Evolutionary conservation across 2,113 vertebrate genomes (phyloP), one percentile per base, ranked within the genome.

Genomic region (Austrofundulus limnaeus): DNA sequence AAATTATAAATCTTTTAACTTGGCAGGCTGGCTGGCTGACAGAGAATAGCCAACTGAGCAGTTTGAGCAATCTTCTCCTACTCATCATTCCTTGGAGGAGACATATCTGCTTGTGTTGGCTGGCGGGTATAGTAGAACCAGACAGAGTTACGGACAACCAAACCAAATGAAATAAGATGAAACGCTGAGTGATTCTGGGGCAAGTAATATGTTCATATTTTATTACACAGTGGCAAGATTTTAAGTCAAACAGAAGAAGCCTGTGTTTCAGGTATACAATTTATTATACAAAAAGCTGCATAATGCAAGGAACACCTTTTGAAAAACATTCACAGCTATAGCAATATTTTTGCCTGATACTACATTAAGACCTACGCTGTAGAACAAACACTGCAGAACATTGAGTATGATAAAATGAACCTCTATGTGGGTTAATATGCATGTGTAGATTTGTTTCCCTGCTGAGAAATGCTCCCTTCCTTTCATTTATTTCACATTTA

Each of bases 1-100:
- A 88, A 89, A 85, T 83, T 85, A 84, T 88, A 74, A 75, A 86
- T 87, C 75, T 89, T 81, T 70, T 68, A 78, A 82, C 81, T 84
- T 83, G 69, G 68, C 70, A 66, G 68, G 28, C 70, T 75, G 74
- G 58, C 39, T 80, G 57, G 23, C 67, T 79, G 80, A 63, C 72
- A 62, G 55, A 70, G 49, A 68, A 59, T 46, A 66, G 61, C 57
- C 71, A 56, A 62, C 69, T 55, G 75, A 75, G 78, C 75, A 75
- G 78, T 84, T 73, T 74, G 78, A 85, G 73, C 77, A 71, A 73
- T 85, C 70, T 82, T 75, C 82, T 68, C 63, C 59, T 81, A 69
- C 70, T 88, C 80, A 81, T 84, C 75, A 74, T 68, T 73, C 57
- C 67, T 70, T 56, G 57, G 70, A 71, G 63, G 61, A 77, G 34